These are phyloP conservation scores for Mya arenaria DNA, from an alignment of 1,140 invertebrate genomes.

Conservation along the genomic window DNA sequence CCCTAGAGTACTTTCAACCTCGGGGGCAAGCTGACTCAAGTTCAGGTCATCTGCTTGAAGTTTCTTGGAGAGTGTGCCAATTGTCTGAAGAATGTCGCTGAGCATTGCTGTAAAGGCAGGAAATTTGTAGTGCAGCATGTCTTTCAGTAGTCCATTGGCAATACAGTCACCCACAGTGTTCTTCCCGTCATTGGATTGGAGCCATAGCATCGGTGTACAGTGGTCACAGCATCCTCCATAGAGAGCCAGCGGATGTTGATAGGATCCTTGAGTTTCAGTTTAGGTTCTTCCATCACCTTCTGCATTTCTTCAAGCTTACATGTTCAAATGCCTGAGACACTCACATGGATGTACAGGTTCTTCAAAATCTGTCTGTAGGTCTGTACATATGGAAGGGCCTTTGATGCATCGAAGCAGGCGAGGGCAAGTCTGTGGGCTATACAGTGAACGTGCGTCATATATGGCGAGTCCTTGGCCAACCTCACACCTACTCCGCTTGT, in stretches of 20 bases:
- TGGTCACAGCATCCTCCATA: conserved; percentile 8
- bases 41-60: background rate
- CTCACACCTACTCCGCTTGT: background rate
- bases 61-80: background rate
- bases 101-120: conserved; percentile 9
- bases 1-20: background rate
- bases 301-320: conserved; percentile 24
- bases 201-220: conserved; percentile 10
- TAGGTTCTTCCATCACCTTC: conserved; percentile 1
- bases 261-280: conserved; percentile 17
- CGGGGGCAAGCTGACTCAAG: conserved; percentile 6
- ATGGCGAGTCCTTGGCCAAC: background rate
- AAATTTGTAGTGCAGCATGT: conserved; percentile 25
- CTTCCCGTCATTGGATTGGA: background rate
- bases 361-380: background rate
- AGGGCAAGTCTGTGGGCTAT: conserved; percentile 28
- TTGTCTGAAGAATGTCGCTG: background rate
- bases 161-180: conserved; percentile 19
- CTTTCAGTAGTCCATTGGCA: conserved; percentile 21
- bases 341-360: conserved; percentile 23
- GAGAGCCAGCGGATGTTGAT: conserved; percentile 20
- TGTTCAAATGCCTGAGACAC: background rate
- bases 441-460: conserved; percentile 13
- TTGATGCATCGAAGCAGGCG: conserved; percentile 14
- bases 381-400: background rate